Conservation (phyloP, 2,888 invertebrate genomes). For the Plebejus argus region DNA sequence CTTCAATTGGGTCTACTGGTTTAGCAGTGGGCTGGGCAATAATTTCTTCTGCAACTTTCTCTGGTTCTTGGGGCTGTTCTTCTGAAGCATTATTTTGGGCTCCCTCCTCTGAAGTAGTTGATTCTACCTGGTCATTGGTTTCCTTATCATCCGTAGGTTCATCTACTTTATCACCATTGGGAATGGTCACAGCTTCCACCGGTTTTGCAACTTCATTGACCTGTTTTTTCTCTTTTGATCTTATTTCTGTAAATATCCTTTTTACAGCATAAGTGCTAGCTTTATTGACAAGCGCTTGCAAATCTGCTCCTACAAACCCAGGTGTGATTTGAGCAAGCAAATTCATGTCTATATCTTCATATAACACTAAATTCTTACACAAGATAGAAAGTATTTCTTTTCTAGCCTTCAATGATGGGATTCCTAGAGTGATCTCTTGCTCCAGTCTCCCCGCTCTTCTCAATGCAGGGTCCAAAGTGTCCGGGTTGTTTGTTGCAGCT, state of each 20-base stretch:
- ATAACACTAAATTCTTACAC: conserved; percentile 85
- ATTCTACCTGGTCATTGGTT: conserved; percentile 12
- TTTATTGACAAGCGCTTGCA: conserved; percentile 91
- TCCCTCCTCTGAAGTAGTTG: conserved; percentile 9
- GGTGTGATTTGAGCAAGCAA: conserved; percentile 92
- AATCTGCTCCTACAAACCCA: conserved; percentile 97
- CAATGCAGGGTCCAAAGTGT: conserved; percentile 94
- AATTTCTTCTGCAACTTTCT: conserved; percentile 41
- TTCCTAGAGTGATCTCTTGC: conserved; percentile 95
- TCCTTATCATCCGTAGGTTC: conserved; percentile 39
- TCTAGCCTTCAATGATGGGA: conserved; percentile 92
- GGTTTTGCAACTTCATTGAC: conserved; percentile 43
- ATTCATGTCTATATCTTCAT: conserved; percentile 85
- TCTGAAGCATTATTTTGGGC: conserved; percentile 3
- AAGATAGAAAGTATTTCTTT: conserved; percentile 88
- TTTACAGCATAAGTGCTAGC: conserved; percentile 94
- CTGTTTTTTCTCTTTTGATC: conserved; percentile 42
- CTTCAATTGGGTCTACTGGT: conserved; percentile 59
- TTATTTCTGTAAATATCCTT: conserved; percentile 69
- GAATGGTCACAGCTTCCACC: conserved; percentile 52
- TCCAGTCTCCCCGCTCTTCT: conserved; percentile 96
- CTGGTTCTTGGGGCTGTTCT: conserved; percentile 45
- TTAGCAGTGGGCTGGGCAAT: conserved; percentile 38
- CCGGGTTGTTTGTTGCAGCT: conserved; percentile 97
- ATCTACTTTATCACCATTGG: conserved; percentile 67